These are phyloP conservation scores for Diogma glabrata DNA, from an alignment of 2,888 invertebrate genomes.

Conservation along the genomic window DNA sequence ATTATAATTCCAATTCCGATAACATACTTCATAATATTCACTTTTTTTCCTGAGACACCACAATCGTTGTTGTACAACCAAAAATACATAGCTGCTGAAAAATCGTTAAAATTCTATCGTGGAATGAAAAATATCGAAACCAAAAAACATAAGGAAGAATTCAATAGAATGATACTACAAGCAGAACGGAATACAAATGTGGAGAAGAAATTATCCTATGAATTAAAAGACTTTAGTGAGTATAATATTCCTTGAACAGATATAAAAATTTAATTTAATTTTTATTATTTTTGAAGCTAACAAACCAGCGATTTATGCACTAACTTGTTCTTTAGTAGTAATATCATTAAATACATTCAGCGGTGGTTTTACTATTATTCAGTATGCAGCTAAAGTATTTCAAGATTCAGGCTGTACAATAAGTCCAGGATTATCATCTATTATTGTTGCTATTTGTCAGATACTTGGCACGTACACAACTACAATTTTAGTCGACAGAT, in stretches of 20 bases:
- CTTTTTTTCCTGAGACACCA: constrained; percentile 29
- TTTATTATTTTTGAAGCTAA: not conserved
- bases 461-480: constrained; percentile 28
- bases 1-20: constrained; percentile 24
- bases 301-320: not conserved
- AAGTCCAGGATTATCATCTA: constrained; percentile 29
- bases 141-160: constrained; percentile 20
- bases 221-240: constrained; percentile 27
- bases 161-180: constrained; percentile 19
- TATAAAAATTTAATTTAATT: not conserved
- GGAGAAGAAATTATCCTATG: constrained; percentile 14
- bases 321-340: constrained; percentile 15
- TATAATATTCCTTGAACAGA: not conserved
- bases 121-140: constrained; percentile 19
- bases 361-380: constrained; percentile 29
- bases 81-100: constrained; percentile 23
- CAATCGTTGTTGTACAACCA: constrained; percentile 24
- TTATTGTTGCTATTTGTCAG: constrained; percentile 29
- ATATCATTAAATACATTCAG: constrained; percentile 26
- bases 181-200: constrained; percentile 15
- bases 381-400: constrained; percentile 32
- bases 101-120: constrained; percentile 27
- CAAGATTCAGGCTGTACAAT: constrained; percentile 24
- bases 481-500: constrained; percentile 27
- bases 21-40: constrained; percentile 23